Evolutionary conservation across 2,888 invertebrate genomes (phyloP), one percentile per base, ranked within the genome.

Genomic region (Apotomis turbidana): DNA sequence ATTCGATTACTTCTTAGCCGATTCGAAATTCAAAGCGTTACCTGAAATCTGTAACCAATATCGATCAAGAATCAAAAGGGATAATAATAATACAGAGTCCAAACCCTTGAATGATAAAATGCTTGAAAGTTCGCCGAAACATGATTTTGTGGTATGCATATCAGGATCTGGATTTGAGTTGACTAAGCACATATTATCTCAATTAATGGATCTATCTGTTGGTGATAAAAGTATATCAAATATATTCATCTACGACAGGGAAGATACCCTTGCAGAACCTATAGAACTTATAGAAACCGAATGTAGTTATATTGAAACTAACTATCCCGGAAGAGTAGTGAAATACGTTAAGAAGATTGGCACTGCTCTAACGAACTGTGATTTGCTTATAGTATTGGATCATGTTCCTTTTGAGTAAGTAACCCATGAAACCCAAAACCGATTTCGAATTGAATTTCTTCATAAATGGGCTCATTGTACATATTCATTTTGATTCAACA

Each of bases 321-420:
- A 84, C 71, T 75, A 83, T 75, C 79, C 87, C 6, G 79, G 81
- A 38, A 90, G 84, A 82, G 83, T 89, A 13, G 88, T 92, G 0
- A 88, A 87, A 83, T 83, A 88, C 70, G 85, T 93, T 10, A 82
- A 88, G 2, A 90, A 86, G 81, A 81, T 94, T 77, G 90, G 93
- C 27, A 80, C 89, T 27, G 94, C 91, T 15, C 82, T 95, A 4
- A 84, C 87, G 8, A 81, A 90, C 71, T 89, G 93, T 15, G 94
- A 95, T 81, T 80, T 95, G 71, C 79, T 95, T 9, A 93, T 95
- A 67, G 80, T 94, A 63, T 77, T 94, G 62, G 94, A 94, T 76
- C 91, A 94, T 81, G 86, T 83, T 54, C 87, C 88, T 46, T 89
- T 87, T 74, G 75, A 84, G 90, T 91, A 83, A 84, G 86, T 82